Conservation (phyloP, 2,888 invertebrate species). For the Automeris io region DNA sequence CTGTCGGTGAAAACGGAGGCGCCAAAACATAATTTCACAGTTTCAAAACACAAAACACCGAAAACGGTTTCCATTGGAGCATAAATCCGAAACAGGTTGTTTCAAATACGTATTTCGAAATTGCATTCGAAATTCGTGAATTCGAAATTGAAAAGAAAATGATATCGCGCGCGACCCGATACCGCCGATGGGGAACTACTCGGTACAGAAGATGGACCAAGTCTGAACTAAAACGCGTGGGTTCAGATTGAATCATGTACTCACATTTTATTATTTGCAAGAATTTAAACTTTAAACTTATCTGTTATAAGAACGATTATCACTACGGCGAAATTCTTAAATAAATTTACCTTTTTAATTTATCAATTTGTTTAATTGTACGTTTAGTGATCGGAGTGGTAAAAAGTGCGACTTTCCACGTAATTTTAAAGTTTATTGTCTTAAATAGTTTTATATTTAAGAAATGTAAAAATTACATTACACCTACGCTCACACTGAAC, state of each 20-base stretch:
- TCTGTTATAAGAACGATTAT: conserved; percentile 24
- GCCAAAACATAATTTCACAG: background rate
- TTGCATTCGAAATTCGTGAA: conserved; percentile 5
- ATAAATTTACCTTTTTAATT: conserved; percentile 46
- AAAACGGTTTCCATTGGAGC: background rate
- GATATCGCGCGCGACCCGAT: conserved; percentile 51
- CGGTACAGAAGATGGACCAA: conserved; percentile 43
- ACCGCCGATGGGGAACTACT: conserved; percentile 47
- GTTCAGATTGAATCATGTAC: conserved; percentile 45
- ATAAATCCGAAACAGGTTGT: background rate
- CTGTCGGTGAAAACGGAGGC: background rate
- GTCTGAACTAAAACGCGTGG: conserved; percentile 60
- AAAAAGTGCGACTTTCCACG: conserved; percentile 29
- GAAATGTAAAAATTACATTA: no score
- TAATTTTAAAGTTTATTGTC: no score
- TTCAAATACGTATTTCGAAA: background rate
- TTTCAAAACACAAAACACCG: background rate
- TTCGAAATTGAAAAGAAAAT: conserved; percentile 18
- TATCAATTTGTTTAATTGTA: conserved; percentile 45
- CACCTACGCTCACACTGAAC: no score
- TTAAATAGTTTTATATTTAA: no score
- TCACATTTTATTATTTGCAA: conserved; percentile 21
- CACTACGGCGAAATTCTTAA: conserved; percentile 10
- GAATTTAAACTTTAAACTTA: conserved; percentile 34
- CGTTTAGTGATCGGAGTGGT: conserved; percentile 18